phyloP scores from a whole-genome alignment of 2,888 invertebrate species.

The Linyphia triangularis region DNA sequence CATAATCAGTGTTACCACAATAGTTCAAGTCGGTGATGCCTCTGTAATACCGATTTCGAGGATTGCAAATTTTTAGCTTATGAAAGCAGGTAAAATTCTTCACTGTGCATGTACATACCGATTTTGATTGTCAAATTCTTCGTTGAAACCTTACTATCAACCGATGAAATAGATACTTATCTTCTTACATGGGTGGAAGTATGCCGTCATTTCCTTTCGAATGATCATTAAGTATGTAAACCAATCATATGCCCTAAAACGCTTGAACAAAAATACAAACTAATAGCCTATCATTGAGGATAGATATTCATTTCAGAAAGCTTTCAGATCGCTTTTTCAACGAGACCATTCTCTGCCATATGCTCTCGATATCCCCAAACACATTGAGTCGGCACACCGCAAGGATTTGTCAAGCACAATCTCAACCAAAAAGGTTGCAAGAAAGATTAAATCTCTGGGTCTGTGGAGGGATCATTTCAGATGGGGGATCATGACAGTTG shows the following conservation, averaged over 20 bases:
- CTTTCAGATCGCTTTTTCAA: background rate
- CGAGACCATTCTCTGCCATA: background rate
- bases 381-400: background rate
- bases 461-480: background rate
- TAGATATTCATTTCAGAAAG: too few species aligned
- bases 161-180: too few species aligned
- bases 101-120: too few species aligned
- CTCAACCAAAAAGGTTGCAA: background rate
- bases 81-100: too few species aligned
- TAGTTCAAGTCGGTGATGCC: too few species aligned
- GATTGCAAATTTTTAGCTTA: too few species aligned
- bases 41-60: too few species aligned
- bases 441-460: slow-evolving; percentile 15
- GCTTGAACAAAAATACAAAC: background rate
- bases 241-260: background rate
- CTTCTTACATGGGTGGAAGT: too few species aligned
- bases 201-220: background rate
- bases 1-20: too few species aligned
- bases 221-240: background rate
- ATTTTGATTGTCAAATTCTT: too few species aligned
- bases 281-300: background rate
- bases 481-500: background rate
- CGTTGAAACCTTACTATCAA: too few species aligned
- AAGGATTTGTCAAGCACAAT: background rate
- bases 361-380: slow-evolving; percentile 1